Conservation (phyloP, 2,888 invertebrate genomes). For the Glyphotaelius pellucidus region DNA sequence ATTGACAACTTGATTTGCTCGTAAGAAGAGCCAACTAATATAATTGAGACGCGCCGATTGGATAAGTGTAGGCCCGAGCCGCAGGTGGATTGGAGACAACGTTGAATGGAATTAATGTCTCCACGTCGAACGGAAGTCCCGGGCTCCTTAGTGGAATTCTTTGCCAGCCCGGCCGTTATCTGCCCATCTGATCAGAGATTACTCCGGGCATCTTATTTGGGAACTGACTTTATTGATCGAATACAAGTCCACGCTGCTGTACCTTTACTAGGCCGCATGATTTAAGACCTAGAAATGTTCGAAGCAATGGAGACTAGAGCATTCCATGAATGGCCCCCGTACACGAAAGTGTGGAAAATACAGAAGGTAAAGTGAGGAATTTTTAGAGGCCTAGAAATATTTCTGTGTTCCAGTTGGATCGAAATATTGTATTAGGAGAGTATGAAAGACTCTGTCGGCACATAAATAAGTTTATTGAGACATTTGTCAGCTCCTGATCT, state of each 20-base stretch:
- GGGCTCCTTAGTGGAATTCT: constrained; percentile 38
- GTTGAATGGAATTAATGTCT: constrained; percentile 37
- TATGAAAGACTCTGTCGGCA: too few relatives aligned
- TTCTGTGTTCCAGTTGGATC: too few relatives aligned
- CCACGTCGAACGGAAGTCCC: constrained; percentile 37
- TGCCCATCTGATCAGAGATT: constrained; percentile 15
- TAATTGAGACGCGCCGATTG: constrained; percentile 10
- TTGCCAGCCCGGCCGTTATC: not conserved
- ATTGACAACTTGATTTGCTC: constrained; percentile 26
- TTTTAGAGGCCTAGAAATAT: too few relatives aligned
- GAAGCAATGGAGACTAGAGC: not conserved
- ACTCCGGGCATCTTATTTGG: constrained; percentile 25
- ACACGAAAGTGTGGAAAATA: constrained; percentile 11
- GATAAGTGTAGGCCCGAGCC: not conserved
- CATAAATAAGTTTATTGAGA: too few relatives aligned
- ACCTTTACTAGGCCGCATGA: constrained; percentile 15
- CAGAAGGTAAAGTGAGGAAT: not conserved
- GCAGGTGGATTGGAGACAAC: constrained; percentile 20
- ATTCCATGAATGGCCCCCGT: constrained; percentile 7
- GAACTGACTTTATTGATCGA: constrained; percentile 26
- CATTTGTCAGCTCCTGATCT: too few relatives aligned
- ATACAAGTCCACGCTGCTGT: not conserved
- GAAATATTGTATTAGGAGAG: too few relatives aligned
- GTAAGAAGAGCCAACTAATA: not conserved
- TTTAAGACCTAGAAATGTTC: not conserved